These are phyloP conservation scores for Lasioglossum morio DNA, from an alignment of 2,888 invertebrate species.

Conservation along the genomic window DNA sequence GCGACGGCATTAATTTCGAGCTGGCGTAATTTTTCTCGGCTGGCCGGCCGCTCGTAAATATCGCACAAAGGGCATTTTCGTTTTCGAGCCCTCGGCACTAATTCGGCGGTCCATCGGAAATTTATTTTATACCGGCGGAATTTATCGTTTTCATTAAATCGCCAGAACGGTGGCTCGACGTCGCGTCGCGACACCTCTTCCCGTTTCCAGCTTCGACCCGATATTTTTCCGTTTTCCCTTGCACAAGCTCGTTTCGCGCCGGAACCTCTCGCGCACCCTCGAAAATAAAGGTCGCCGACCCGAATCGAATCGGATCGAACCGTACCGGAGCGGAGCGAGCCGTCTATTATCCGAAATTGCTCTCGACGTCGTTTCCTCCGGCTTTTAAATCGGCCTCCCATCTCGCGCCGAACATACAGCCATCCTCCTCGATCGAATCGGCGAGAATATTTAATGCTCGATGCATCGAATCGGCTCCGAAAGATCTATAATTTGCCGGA, in stretches of 20 bases:
- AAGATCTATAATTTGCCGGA: background rate
- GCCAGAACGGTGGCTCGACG: background rate
- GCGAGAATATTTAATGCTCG: background rate
- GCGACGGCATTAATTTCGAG: constrained; percentile 27
- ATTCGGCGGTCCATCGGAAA: constrained; percentile 54
- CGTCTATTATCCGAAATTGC: constrained; percentile 34
- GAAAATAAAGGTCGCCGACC: constrained; percentile 48
- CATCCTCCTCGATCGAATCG: background rate
- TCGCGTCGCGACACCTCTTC: constrained; percentile 20
- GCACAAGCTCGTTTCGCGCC: background rate
- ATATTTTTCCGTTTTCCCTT: background rate
- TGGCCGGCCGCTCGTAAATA: constrained; percentile 21
- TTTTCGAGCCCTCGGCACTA: constrained; percentile 41
- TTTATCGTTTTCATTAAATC: constrained; percentile 76
- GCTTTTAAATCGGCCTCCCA: constrained; percentile 27
- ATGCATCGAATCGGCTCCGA: background rate
- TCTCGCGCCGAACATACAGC: background rate
- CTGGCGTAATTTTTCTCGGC: constrained; percentile 30
- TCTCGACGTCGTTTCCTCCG: constrained; percentile 18
- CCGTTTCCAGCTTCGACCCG: constrained; percentile 15
- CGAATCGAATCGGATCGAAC: background rate
- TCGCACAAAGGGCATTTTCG: constrained; percentile 7
- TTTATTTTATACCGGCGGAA: constrained; percentile 67
- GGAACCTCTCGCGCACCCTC: background rate
- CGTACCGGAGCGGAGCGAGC: background rate